Evolutionary conservation across 2,797 vertebrate species (phyloP).

Genomic region (Urosaurus nigricauda): DNA sequence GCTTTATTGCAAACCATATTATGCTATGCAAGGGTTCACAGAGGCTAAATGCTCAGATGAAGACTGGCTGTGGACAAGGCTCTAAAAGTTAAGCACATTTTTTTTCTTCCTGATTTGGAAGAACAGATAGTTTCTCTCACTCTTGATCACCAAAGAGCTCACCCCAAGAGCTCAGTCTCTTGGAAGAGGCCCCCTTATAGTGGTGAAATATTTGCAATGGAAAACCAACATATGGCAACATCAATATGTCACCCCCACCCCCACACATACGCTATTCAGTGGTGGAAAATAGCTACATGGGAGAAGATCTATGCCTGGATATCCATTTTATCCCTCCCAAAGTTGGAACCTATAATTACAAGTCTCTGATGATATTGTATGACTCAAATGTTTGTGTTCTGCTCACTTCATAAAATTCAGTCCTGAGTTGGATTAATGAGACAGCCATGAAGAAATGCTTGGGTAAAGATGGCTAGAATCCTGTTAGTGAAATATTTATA

Average conservation of each 20-base stretch:
- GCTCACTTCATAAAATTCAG: slow-evolving; percentile 57
- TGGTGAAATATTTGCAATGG: not conserved
- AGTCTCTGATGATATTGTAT: slow-evolving; percentile 34
- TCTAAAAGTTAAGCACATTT: slow-evolving; percentile 48
- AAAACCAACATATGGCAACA: not conserved
- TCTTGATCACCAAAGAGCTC: slow-evolving; percentile 44
- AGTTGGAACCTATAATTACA: not conserved
- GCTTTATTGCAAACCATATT: slow-evolving; percentile 26
- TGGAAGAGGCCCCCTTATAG: not conserved
- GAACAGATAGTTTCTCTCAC: slow-evolving; percentile 53
- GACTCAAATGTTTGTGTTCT: slow-evolving; percentile 21
- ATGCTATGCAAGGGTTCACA: slow-evolving; percentile 18
- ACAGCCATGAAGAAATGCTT: not conserved
- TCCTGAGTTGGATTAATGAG: slow-evolving; percentile 64
- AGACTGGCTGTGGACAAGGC: slow-evolving; percentile 24
- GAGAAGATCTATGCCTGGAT: not conserved
- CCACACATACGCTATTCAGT: not conserved
- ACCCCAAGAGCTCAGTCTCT: not conserved
- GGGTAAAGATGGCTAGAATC: not conserved
- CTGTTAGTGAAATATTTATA: too few species aligned
- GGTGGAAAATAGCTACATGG: not conserved
- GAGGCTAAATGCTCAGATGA: slow-evolving; percentile 23
- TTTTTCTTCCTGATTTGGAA: slow-evolving; percentile 54
- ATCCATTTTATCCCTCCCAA: not conserved
- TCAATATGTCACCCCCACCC: not conserved